Evolutionary conservation across 2,113 vertebrate species (phyloP).

Genomic region (Pterocles orientalis): DNA sequence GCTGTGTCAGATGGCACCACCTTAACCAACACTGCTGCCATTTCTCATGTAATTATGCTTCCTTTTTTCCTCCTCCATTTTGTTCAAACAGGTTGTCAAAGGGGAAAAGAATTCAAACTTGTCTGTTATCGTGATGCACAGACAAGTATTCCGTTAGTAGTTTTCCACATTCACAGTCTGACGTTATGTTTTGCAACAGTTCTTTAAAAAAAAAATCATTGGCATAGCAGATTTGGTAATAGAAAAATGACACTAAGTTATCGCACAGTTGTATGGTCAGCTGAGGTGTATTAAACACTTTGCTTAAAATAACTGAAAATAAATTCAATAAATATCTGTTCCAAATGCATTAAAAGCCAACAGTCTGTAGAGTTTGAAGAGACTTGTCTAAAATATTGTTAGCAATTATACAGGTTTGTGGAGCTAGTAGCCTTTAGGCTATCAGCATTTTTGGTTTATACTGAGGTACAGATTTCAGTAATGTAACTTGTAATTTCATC

Average conservation of each 20-base stretch:
- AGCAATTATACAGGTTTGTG: background rate
- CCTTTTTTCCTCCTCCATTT: slow-evolving; percentile 60
- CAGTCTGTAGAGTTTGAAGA: background rate
- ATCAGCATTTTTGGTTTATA: background rate
- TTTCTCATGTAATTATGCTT: slow-evolving; percentile 88
- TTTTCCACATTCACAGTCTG: background rate
- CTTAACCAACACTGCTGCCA: slow-evolving; percentile 79
- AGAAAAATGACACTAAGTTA: background rate
- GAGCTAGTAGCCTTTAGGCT: background rate
- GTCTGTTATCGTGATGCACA: background rate
- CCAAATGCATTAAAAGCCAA: background rate
- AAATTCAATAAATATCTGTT: background rate
- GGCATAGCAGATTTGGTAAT: background rate
- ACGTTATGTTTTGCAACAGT: background rate
- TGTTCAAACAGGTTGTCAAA: slow-evolving; percentile 53
- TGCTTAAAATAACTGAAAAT: background rate
- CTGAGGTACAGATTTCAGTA: background rate
- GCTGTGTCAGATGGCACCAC: slow-evolving; percentile 79
- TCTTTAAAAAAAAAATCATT: background rate
- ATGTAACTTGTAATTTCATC: background rate
- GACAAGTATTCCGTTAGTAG: background rate
- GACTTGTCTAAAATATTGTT: background rate
- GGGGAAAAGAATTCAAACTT: background rate
- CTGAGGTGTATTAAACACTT: background rate
- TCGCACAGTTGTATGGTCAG: background rate